Evolutionary conservation across 2,113 vertebrate species (phyloP).

Genomic region (Pseudorhombus dupliciocellatus): DNA sequence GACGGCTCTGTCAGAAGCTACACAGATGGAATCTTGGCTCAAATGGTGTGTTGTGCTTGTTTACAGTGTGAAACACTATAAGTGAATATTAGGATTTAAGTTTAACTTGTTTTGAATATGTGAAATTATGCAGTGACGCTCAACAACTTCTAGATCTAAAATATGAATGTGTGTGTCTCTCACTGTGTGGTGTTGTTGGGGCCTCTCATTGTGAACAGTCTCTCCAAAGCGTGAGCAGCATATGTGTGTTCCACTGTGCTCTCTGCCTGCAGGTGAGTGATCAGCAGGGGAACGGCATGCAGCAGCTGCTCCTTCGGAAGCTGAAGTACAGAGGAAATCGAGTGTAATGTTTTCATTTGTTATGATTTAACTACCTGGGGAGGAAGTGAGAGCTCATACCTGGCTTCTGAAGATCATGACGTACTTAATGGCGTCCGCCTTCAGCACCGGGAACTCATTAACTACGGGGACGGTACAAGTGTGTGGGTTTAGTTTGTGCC

Average conservation of each 20-base stretch:
- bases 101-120: too few relatives aligned
- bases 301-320: conserved; percentile 96
- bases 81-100: too few relatives aligned
- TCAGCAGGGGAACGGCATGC: conserved; percentile 90
- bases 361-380: not conserved
- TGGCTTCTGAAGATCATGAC: conserved; percentile 99
- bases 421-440: conserved; percentile 98
- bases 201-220: conserved; percentile 96
- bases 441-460: conserved; percentile 98
- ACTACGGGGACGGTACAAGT: conserved; percentile 79
- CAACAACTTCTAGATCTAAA: not conserved
- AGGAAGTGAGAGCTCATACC: conserved; percentile 74
- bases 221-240: conserved; percentile 93
- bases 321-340: conserved; percentile 63
- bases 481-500: not conserved
- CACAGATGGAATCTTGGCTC: too few relatives aligned
- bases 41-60: too few relatives aligned
- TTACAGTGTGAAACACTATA: too few relatives aligned
- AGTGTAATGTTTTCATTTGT: not conserved
- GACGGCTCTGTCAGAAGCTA: too few relatives aligned
- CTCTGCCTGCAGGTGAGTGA: conserved; percentile 92
- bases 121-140: too few relatives aligned
- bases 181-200: conserved; percentile 90
- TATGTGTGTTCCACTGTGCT: conserved; percentile 97
- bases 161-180: conserved; percentile 53